Evolutionary conservation across 2,113 vertebrate species (phyloP).

Genomic region (Chamaea fasciata): DNA sequence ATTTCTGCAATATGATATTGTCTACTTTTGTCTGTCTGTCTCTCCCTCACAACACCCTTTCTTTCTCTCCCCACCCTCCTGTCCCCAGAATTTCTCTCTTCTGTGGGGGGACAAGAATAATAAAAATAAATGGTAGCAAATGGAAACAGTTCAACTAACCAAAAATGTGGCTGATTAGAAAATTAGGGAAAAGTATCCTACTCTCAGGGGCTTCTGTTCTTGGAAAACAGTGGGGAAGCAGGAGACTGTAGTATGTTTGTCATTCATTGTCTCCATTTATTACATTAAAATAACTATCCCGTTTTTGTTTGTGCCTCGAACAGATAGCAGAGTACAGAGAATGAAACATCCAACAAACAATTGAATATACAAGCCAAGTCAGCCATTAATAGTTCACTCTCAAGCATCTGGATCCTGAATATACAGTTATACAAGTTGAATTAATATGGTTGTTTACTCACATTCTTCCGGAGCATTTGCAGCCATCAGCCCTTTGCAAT

Average conservation of each 20-base stretch:
- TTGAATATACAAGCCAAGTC: neutral
- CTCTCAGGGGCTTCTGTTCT: neutral
- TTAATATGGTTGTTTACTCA: conserved; percentile 34
- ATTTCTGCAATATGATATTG: conserved; percentile 1
- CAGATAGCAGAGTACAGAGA: neutral
- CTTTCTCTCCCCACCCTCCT: neutral
- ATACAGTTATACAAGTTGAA: conserved; percentile 4
- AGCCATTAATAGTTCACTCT: neutral
- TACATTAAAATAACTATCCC: conserved; percentile 24
- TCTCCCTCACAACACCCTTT: neutral
- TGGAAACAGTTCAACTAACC: conserved; percentile 36
- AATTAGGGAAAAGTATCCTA: neutral
- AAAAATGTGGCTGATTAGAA: conserved; percentile 37
- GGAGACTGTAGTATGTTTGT: neutral
- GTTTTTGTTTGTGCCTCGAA: neutral
- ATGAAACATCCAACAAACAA: neutral
- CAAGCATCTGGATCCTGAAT: conserved; percentile 34
- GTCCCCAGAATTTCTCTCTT: neutral
- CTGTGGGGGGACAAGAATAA: neutral
- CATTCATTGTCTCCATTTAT: conserved; percentile 7
- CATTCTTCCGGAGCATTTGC: conserved; percentile 13
- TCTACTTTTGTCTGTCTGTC: neutral
- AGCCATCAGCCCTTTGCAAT: neutral
- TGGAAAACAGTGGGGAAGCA: conserved; percentile 7
- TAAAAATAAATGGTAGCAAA: conserved; percentile 38